phyloP scores from a whole-genome alignment of 2,113 vertebrate genomes.

The Lepisosteus oculatus region DNA sequence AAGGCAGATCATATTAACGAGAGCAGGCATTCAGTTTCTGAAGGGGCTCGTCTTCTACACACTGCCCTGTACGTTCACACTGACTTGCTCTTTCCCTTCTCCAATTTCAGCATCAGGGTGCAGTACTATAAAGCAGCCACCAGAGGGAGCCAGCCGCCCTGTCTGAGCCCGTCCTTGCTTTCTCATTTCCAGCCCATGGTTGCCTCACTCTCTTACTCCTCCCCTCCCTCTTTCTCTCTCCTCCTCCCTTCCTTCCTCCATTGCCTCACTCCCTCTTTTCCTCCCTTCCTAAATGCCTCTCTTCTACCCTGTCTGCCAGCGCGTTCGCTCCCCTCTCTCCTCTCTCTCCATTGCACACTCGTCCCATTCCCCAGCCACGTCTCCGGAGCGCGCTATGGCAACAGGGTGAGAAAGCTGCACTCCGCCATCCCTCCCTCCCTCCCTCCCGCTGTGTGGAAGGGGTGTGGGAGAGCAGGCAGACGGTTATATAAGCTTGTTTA shows the following conservation, averaged over 20 bases:
- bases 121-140: constrained; percentile 10
- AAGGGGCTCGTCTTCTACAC: too few species aligned
- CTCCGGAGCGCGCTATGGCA: too few species aligned
- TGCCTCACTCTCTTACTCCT: constrained; percentile 18
- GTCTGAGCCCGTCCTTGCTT: background rate
- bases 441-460: constrained; percentile 31
- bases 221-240: background rate
- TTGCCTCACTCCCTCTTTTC: constrained; percentile 13
- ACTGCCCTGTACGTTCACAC: too few species aligned
- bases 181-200: constrained; percentile 40
- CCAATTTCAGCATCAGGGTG: background rate
- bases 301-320: constrained; percentile 8
- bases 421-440: too few species aligned
- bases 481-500: constrained; percentile 65
- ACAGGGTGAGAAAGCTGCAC: too few species aligned
- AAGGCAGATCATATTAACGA: too few species aligned
- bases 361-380: constrained; percentile 8
- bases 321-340: constrained; percentile 17
- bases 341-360: constrained; percentile 15
- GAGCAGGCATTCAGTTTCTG: too few species aligned
- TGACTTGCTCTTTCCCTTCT: too few species aligned
- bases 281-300: constrained; percentile 9
- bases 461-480: constrained; percentile 50
- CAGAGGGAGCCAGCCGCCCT: constrained; percentile 30
- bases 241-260: constrained; percentile 2